Evolutionary conservation across 2,113 vertebrate species (phyloP).

Genomic region (Mohoua ochrocephala): DNA sequence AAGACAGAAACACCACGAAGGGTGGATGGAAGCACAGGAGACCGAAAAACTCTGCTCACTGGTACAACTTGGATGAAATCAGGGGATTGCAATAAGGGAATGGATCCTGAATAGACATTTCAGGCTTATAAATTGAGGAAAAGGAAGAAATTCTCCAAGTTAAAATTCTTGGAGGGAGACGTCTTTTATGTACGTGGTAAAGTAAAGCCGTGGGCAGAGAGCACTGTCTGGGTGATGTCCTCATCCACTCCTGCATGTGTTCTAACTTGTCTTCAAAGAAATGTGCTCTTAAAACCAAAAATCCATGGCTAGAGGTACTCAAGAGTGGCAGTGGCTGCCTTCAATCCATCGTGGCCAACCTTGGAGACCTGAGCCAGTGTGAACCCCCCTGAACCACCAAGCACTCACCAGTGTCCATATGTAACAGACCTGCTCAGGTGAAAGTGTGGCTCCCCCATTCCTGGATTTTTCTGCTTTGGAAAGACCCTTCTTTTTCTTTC

Average conservation of each 20-base stretch:
- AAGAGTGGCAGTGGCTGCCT: background rate
- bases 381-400: background rate
- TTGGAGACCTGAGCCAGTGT: background rate
- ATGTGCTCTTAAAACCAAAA: background rate
- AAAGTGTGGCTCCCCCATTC: background rate
- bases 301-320: background rate
- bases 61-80: background rate
- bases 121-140: background rate
- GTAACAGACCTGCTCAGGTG: background rate
- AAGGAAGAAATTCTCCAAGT: background rate
- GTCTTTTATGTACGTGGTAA: background rate
- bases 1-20: background rate
- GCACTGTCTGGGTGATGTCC: background rate
- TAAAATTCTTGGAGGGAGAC: background rate
- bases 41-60: background rate
- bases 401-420: accelerated
- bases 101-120: background rate
- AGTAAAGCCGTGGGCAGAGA: background rate
- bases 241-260: background rate
- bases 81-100: background rate
- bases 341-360: background rate
- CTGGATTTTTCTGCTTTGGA: background rate
- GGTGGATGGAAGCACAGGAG: background rate
- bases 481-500: background rate
- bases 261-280: background rate